Base-by-base conservation (phyloP, 2,797 vertebrate genomes). In the Eulemur rubriventer region DNA sequence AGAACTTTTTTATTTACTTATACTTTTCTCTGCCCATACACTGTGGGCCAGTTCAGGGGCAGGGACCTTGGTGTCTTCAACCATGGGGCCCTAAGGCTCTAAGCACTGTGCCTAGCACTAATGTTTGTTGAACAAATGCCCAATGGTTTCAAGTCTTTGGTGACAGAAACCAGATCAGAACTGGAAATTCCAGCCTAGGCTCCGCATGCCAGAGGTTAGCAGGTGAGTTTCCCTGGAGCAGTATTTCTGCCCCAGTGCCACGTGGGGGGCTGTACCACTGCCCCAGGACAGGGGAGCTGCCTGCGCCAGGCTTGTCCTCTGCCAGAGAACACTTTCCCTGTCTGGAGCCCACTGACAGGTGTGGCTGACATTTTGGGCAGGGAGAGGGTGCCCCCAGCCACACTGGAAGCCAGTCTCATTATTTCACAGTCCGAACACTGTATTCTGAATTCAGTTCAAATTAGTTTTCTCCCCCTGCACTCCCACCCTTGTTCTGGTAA, bases 111-210 rank as follows among this genome's bases (percentile, higher is more conserved):
- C 59, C 72, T 90, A 46, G 76, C 35, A 41, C n/a, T 59, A 3
- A 24, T 52, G 46, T 61, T 84, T 72, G 65, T 65, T 79, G 93
- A 87, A 87, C 61, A 59, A 88, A 69, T 84, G 81, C 81, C 84
- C 91, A 30, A 0, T 43, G n/a, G 79, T 86, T 94, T 94, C 50
- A 91, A 75, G 61, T 73, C 75, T 79, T 70, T 48, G 52, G 46
- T 87, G 91, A 84, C 76, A 88, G 89, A 80, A 95, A 79, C 80
- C 80, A 75, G 88, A 65, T 20, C 10, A 59, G 63, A 95, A 91
- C 94, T 76, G 84, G 88, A 96, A 97, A 95, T 92, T 92, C 94
- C 79, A 65, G 84, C 84, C 90, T 67, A 52, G 88, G 33, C 4
- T 10, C 82, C 24, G 0, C 6, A 0, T 80, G 69, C 20, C 43